phyloP scores from a whole-genome alignment of 2,113 vertebrate genomes.

The Pedionomus torquatus region DNA sequence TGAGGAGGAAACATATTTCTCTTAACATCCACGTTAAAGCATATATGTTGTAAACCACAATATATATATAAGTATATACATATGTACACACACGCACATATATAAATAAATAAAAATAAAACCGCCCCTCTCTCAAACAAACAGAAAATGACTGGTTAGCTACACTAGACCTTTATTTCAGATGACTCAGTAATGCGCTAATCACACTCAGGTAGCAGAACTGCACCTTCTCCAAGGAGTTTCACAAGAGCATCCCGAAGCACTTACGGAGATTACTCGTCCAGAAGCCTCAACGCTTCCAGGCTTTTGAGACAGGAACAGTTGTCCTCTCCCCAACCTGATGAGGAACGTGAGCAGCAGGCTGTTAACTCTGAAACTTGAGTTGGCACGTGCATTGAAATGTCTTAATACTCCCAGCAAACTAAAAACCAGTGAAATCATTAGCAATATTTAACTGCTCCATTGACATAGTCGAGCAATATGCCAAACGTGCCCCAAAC shows the following conservation, averaged over 20 bases:
- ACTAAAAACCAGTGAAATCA: not conserved
- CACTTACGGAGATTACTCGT: not conserved
- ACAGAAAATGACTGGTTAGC: not conserved
- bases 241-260: not conserved
- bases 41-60: not conserved
- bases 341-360: not conserved
- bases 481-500: not conserved
- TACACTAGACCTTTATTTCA: not conserved
- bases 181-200: not conserved
- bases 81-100: rapidly evolving
- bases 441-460: not conserved
- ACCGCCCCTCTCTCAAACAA: not conserved
- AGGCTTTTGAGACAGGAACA: not conserved
- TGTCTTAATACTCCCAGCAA: not conserved
- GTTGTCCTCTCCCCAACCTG: not conserved
- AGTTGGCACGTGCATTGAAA: not conserved
- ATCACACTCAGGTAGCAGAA: not conserved
- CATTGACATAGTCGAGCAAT: not conserved
- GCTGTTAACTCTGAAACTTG: not conserved
- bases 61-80: not conserved
- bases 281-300: not conserved
- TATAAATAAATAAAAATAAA: not conserved
- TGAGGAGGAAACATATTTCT: not conserved
- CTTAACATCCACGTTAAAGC: not conserved
- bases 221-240: not conserved